Percentiles rank a stretch among this genome's conserved stretches.
Evolutionary conservation across 2,888 invertebrate genomes (phyloP).

Genomic region (Meiosimyza platycephala): DNA sequence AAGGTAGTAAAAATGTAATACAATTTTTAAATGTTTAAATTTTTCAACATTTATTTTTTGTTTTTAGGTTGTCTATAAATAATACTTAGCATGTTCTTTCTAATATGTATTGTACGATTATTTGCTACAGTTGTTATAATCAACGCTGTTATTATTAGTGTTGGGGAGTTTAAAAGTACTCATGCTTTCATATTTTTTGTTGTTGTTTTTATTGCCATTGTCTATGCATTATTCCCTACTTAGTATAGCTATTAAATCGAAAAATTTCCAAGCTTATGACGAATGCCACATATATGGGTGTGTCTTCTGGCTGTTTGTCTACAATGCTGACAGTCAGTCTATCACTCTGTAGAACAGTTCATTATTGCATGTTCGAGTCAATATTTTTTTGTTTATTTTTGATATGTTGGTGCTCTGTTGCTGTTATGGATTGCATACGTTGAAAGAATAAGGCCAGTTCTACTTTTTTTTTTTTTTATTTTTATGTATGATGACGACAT

Average conservation of each 20-base stretch:
- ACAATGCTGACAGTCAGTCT: neutral
- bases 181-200: no score
- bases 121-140: no score
- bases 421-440: constrained; percentile 4
- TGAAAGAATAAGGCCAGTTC: constrained; percentile 4
- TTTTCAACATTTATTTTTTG: no score
- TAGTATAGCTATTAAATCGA: neutral
- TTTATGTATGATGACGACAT: neutral
- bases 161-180: no score
- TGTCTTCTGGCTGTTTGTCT: constrained; percentile 9
- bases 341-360: constrained; percentile 2
- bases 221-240: no score
- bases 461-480: neutral
- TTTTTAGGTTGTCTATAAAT: no score
- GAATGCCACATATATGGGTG: neutral
- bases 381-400: constrained; percentile 24
- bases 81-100: no score
- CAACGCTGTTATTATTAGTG: no score
- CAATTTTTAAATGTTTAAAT: no score
- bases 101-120: no score
- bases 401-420: constrained; percentile 8
- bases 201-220: neutral
- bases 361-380: constrained; percentile 28
- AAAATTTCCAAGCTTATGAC: neutral
- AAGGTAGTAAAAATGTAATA: no score